These are phyloP conservation scores for Actinernus sp. DNA, from an alignment of 92 coral and sea anemone species.

Conservation along the genomic window DNA sequence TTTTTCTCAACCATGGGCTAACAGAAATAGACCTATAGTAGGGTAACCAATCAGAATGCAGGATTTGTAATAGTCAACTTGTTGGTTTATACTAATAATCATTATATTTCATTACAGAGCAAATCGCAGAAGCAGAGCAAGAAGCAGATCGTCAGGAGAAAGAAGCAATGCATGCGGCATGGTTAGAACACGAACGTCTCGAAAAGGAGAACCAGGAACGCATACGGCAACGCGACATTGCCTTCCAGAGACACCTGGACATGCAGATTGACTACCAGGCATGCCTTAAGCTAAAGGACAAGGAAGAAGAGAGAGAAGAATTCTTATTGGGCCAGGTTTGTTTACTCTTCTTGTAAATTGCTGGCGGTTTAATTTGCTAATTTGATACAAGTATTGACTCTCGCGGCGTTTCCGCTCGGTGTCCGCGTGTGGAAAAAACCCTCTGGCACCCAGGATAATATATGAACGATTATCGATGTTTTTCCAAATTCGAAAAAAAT, in stretches of 20 bases:
- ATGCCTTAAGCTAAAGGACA: conserved; percentile 66
- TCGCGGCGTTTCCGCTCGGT: too few relatives aligned
- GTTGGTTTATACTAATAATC: neutral
- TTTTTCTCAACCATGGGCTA: too few relatives aligned
- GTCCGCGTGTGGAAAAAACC: too few relatives aligned
- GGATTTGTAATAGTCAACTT: too few relatives aligned
- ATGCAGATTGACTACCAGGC: conserved; percentile 95
- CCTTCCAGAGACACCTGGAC: conserved; percentile 83
- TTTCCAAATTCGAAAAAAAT: too few relatives aligned
- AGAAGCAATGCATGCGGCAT: conserved; percentile 73
- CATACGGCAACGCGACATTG: conserved; percentile 74
- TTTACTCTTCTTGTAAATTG: too few relatives aligned
- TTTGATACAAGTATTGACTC: too few relatives aligned
- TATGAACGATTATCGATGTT: too few relatives aligned
- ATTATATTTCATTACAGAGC: conserved; percentile 32
- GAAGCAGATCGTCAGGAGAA: conserved; percentile 80
- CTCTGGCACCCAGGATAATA: too few relatives aligned
- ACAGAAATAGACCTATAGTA: too few relatives aligned
- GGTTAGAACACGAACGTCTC: conserved; percentile 88
- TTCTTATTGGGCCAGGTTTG: conserved; percentile 95
- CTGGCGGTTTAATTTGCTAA: too few relatives aligned
- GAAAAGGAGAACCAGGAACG: conserved; percentile 86
- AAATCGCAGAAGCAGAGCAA: conserved; percentile 67
- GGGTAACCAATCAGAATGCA: too few relatives aligned
- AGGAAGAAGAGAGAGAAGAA: conserved; percentile 86